Conservation (phyloP, 2,888 invertebrate species). For the Diarsia brunnea region DNA sequence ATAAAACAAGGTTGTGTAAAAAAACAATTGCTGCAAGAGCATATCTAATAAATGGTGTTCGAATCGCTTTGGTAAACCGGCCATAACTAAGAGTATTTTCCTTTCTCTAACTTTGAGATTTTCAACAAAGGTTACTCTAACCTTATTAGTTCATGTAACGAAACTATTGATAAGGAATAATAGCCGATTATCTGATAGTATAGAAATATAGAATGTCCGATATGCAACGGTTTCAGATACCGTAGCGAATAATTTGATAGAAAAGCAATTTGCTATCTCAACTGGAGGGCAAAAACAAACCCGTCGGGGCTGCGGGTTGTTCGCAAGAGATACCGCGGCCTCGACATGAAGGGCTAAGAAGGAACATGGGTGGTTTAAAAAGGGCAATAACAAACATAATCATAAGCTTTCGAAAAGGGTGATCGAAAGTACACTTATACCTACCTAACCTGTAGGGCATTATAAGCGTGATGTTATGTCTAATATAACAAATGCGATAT, state of each 20-base stretch:
- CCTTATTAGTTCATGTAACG: constrained; percentile 35
- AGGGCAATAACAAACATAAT: too few species aligned
- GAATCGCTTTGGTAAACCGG: neutral
- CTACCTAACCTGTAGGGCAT: too few species aligned
- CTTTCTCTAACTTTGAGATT: constrained; percentile 21
- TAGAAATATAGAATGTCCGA: constrained; percentile 15
- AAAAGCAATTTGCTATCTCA: constrained; percentile 12
- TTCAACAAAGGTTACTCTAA: constrained; percentile 15
- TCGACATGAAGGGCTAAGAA: too few species aligned
- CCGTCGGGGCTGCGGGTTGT: too few species aligned
- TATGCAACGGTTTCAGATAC: too few species aligned
- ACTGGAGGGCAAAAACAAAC: constrained; percentile 8
- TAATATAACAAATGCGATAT: neutral
- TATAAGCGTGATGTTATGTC: neutral
- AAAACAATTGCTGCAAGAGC: neutral
- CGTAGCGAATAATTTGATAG: neutral
- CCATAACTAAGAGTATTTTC: neutral
- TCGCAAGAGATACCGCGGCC: too few species aligned
- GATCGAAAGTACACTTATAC: too few species aligned
- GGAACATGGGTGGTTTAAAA: too few species aligned
- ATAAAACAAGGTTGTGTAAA: neutral
- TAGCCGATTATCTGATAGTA: constrained; percentile 46
- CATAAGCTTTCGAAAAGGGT: too few species aligned
- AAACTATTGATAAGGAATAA: constrained; percentile 36
- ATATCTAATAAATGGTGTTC: too few species aligned